These are phyloP conservation scores for Agrochola lota DNA, from an alignment of 2,888 invertebrate genomes.

Conservation along the genomic window DNA sequence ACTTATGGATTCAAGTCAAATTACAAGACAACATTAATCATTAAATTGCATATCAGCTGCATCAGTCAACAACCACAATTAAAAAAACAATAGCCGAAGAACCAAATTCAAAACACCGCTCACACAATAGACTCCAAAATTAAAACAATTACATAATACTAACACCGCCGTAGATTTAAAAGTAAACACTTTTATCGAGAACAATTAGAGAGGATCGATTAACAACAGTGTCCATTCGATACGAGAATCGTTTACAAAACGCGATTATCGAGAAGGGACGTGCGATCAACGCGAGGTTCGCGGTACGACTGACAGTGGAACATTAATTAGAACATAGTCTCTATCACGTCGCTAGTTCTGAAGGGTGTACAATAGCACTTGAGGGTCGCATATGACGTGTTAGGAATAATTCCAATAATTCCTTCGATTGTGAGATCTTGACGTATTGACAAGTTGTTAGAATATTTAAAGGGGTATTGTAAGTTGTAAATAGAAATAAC, in stretches of 20 bases:
- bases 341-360: slow-evolving; percentile 41
- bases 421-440: slow-evolving; percentile 41
- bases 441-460: slow-evolving; percentile 48
- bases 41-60: neutral
- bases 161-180: slow-evolving; percentile 50
- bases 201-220: slow-evolving; percentile 34
- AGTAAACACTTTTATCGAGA: slow-evolving; percentile 49
- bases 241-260: slow-evolving; percentile 25
- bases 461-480: slow-evolving; percentile 20
- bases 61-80: neutral
- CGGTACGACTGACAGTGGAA: slow-evolving; percentile 47
- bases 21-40: neutral
- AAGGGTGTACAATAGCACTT: slow-evolving; percentile 52
- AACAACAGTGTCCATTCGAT: slow-evolving; percentile 32
- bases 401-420: slow-evolving; percentile 11
- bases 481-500: slow-evolving; percentile 33
- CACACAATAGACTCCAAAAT: slow-evolving; percentile 17
- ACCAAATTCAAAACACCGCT: slow-evolving; percentile 35
- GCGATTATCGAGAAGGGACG: slow-evolving; percentile 1
- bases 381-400: slow-evolving; percentile 64
- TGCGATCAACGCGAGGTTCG: slow-evolving; percentile 25
- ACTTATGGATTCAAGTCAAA: neutral
- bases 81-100: slow-evolving; percentile 5
- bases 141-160: slow-evolving; percentile 39
- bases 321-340: slow-evolving; percentile 32